Evolutionary conservation across 2,888 invertebrate species (phyloP).

Genomic region (Apamea crenata): DNA sequence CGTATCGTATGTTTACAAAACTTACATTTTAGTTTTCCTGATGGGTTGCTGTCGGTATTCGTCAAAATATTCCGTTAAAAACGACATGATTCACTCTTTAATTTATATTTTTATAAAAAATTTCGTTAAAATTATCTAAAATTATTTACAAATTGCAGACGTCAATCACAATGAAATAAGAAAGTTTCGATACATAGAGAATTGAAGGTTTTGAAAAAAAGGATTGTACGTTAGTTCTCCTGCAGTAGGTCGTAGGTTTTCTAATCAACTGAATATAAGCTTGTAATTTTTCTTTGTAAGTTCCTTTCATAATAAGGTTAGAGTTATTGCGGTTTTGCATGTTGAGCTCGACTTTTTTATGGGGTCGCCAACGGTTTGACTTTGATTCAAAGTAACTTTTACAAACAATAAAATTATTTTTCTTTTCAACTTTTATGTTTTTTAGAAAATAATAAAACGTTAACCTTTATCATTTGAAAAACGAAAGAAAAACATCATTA

Average conservation of each 20-base stretch:
- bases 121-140: slow-evolving; percentile 13
- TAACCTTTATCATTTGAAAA: slow-evolving; percentile 36
- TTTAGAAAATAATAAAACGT: slow-evolving; percentile 22
- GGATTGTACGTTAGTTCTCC: slow-evolving; percentile 24
- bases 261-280: slow-evolving; percentile 72
- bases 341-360: slow-evolving; percentile 75
- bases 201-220: slow-evolving; percentile 14
- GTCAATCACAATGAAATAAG: background rate
- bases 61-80: slow-evolving; percentile 88
- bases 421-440: slow-evolving; percentile 34
- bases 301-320: slow-evolving; percentile 82
- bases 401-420: slow-evolving; percentile 36
- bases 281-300: slow-evolving; percentile 74
- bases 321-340: slow-evolving; percentile 86
- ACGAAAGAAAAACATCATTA: slow-evolving; percentile 37
- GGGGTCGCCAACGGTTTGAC: slow-evolving; percentile 77
- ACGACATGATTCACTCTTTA: slow-evolving; percentile 79
- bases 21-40: slow-evolving; percentile 85
- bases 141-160: slow-evolving; percentile 6
- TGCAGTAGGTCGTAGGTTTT: slow-evolving; percentile 58
- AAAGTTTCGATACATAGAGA: background rate
- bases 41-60: slow-evolving; percentile 85
- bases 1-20: slow-evolving; percentile 43
- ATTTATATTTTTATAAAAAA: slow-evolving; percentile 45
- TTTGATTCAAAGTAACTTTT: slow-evolving; percentile 45